Evolutionary conservation across 1,140 invertebrate genomes (phyloP).

Genomic region (Venustaconcha ellipsiformis): DNA sequence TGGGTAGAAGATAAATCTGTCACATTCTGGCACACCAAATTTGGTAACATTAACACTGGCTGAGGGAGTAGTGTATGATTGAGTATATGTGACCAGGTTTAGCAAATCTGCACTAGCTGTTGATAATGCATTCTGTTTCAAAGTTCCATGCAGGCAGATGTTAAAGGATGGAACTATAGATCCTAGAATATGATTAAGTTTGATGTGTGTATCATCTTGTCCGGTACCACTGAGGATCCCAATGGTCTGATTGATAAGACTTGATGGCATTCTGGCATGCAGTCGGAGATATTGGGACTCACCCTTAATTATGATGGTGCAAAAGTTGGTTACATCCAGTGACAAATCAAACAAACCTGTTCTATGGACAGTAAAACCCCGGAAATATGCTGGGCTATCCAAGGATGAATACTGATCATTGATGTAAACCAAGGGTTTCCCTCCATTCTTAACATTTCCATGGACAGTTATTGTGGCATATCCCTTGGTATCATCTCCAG

Average conservation of each 20-base stretch:
- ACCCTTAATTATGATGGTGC: slow-evolving; percentile 19
- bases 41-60: slow-evolving; percentile 9
- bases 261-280: slow-evolving; percentile 5
- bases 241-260: slow-evolving; percentile 13
- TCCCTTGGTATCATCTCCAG: slow-evolving; percentile 37
- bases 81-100: slow-evolving; percentile 1
- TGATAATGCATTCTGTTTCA: slow-evolving; percentile 2
- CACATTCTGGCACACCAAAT: slow-evolving; percentile 34
- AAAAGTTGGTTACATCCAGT: slow-evolving; percentile 17
- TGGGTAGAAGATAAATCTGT: slow-evolving; percentile 37
- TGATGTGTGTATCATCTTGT: slow-evolving; percentile 7
- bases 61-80: slow-evolving; percentile 4
- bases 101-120: slow-evolving; percentile 6
- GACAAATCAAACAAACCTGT: slow-evolving; percentile 27
- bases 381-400: slow-evolving; percentile 33
- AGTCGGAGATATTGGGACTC: slow-evolving; percentile 33
- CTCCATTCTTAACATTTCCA: slow-evolving; percentile 13
- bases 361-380: slow-evolving; percentile 33
- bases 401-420: slow-evolving; percentile 13
- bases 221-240: slow-evolving; percentile 35
- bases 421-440: slow-evolving; percentile 30
- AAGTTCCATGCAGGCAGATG: slow-evolving; percentile 18
- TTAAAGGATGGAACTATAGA: slow-evolving; percentile 14
- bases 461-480: slow-evolving; percentile 41
- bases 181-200: slow-evolving; percentile 21